Conservation (phyloP, 1,140 invertebrate species). For the Chrysoperla carnea region DNA sequence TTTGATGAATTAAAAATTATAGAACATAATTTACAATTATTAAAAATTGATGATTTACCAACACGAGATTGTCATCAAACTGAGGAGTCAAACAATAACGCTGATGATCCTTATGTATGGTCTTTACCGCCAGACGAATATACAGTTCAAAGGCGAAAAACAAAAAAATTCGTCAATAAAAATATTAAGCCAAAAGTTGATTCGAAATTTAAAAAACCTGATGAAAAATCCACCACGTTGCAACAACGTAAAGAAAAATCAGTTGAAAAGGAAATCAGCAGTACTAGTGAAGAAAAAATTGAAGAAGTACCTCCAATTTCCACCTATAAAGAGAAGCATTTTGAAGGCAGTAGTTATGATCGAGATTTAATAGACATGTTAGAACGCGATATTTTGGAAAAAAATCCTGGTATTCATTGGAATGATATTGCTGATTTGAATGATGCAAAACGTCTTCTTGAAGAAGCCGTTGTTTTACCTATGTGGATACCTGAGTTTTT, state of each 20-base stretch:
- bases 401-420: conserved; percentile 96
- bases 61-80: conserved; percentile 27
- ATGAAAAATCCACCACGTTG: conserved; percentile 42
- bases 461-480: conserved; percentile 95
- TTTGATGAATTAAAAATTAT: conserved; percentile 81
- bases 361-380: conserved; percentile 84
- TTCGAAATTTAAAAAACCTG: too few species aligned
- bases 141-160: too few species aligned
- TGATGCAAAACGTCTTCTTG: conserved; percentile 85
- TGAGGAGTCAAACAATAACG: conserved; percentile 4
- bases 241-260: conserved; percentile 42
- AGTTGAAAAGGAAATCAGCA: background rate
- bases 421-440: conserved; percentile 93
- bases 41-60: conserved; percentile 3
- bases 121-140: conserved; percentile 30
- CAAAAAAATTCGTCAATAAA: too few species aligned
- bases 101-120: conserved; percentile 72
- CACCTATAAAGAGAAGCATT: conserved; percentile 19
- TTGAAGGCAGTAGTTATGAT: conserved; percentile 81
- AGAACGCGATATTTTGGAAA: conserved; percentile 95
- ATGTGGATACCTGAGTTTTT: conserved; percentile 99
- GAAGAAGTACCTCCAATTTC: conserved; percentile 4
- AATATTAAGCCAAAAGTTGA: too few species aligned
- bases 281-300: background rate
- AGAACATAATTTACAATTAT: conserved; percentile 36